Conservation (phyloP, 2,797 vertebrate species). For the Sparus aurata region DNA sequence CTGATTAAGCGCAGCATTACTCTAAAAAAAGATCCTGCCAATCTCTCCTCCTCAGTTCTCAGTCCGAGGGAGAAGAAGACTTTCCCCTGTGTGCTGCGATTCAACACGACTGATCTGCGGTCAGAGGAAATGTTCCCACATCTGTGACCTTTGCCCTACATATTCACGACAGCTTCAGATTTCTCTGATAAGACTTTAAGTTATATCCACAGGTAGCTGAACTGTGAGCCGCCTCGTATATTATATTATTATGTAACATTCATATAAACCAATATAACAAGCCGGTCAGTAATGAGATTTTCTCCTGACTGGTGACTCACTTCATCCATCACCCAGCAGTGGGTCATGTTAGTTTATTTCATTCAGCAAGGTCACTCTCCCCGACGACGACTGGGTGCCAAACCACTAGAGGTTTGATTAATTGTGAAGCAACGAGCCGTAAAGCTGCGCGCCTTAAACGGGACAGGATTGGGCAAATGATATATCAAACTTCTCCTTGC, state of each 20-base stretch:
- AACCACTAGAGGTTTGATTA: conserved; percentile 70
- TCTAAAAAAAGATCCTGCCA: conserved; percentile 54
- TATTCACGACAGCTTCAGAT: conserved; percentile 7
- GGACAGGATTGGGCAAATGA: conserved; percentile 54
- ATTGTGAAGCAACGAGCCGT: conserved; percentile 65
- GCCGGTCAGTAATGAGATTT: conserved; percentile 44
- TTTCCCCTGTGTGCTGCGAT: conserved; percentile 3
- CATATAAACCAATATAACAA: conserved; percentile 20
- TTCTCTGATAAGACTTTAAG: neutral
- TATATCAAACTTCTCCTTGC: conserved; percentile 59
- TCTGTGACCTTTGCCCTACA: conserved; percentile 15
- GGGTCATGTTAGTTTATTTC: conserved; percentile 55
- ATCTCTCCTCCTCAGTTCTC: conserved; percentile 48
- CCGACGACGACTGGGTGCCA: conserved; percentile 42
- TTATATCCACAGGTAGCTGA: conserved; percentile 1
- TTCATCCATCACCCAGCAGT: conserved; percentile 58
- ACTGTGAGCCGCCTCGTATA: neutral
- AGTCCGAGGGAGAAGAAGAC: conserved; percentile 4
- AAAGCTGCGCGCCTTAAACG: conserved; percentile 45
- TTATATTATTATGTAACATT: neutral
- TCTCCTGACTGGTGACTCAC: conserved; percentile 43
- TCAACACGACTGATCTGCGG: conserved; percentile 30
- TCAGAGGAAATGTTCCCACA: conserved; percentile 23
- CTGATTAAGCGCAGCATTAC: conserved; percentile 66
- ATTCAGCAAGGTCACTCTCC: conserved; percentile 64